These are phyloP conservation scores for Iguana delicatissima DNA, from an alignment of 2,797 vertebrate genomes.

Conservation along the genomic window DNA sequence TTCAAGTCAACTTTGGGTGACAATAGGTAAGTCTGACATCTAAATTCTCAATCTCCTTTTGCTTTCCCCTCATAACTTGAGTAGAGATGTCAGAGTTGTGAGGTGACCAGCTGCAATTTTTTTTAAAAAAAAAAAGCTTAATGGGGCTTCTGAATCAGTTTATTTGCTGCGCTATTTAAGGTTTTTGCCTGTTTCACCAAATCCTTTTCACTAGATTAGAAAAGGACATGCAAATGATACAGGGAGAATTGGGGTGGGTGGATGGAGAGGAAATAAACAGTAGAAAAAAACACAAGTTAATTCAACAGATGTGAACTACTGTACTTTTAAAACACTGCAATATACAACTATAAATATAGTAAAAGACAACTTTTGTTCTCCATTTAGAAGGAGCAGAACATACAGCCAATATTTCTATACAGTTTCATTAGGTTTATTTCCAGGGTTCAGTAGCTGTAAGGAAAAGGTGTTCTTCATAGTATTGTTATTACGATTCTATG, in stretches of 20 bases:
- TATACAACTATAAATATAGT: background rate
- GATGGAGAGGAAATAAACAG: slow-evolving; percentile 75
- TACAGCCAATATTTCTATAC: rapidly evolving
- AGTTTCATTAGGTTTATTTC: background rate
- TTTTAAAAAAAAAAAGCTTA: slow-evolving; percentile 74
- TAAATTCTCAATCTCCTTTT: slow-evolving; percentile 74
- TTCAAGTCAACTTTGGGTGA: slow-evolving; percentile 78
- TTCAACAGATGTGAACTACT: slow-evolving; percentile 31
- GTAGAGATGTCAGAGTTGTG: slow-evolving; percentile 74
- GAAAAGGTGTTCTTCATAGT: no score
- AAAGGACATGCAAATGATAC: slow-evolving; percentile 70
- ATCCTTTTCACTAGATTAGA: slow-evolving; percentile 90
- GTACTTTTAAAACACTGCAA: slow-evolving; percentile 13
- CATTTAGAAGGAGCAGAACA: background rate
- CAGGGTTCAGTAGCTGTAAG: background rate
- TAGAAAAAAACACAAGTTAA: slow-evolving; percentile 77
- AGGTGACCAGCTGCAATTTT: slow-evolving; percentile 67
- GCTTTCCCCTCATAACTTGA: slow-evolving; percentile 69
- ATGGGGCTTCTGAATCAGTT: slow-evolving; percentile 92
- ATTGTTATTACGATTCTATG: background rate
- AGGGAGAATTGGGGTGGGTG: slow-evolving; percentile 73
- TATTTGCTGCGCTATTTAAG: slow-evolving; percentile 92
- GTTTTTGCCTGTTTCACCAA: slow-evolving; percentile 97
- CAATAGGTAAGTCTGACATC: slow-evolving; percentile 75
- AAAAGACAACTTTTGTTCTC: background rate